Conservation (phyloP, 1,140 invertebrate genomes). For the Rhyzopertha dominica region DNA sequence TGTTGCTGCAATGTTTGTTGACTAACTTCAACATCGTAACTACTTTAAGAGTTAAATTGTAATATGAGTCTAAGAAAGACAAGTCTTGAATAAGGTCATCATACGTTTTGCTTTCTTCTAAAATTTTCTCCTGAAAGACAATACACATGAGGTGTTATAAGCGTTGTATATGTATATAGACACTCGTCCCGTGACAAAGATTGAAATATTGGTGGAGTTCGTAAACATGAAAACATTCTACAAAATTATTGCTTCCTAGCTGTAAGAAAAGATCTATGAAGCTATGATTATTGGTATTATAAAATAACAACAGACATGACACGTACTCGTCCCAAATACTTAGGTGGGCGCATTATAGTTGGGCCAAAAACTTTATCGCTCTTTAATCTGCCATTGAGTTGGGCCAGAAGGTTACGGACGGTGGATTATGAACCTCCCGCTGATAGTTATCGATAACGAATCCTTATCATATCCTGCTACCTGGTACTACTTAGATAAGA, state of each 20-base stretch:
- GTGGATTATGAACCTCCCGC: no score
- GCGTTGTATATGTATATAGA: slow-evolving; percentile 7
- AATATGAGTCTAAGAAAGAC: slow-evolving; percentile 86
- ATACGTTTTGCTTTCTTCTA: slow-evolving; percentile 57
- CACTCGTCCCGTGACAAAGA: no score
- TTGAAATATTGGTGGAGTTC: slow-evolving; percentile 4
- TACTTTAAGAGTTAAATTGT: slow-evolving; percentile 88
- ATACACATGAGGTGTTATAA: neutral
- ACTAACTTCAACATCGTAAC: slow-evolving; percentile 82
- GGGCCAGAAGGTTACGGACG: no score
- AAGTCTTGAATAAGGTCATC: slow-evolving; percentile 88
- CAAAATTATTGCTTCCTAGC: no score
- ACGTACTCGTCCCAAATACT: no score
- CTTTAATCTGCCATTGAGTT: no score
- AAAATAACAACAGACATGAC: slow-evolving; percentile 3
- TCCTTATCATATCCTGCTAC: no score
- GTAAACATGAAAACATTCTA: slow-evolving; percentile 11
- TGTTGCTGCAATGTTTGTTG: slow-evolving; percentile 55
- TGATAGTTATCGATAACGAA: no score
- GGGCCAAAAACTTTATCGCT: no score
- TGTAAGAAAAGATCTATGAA: neutral
- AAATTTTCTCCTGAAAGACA: slow-evolving; percentile 49
- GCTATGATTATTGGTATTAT: neutral
- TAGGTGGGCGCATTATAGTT: no score
- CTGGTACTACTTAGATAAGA: no score